Conservation (phyloP, 1,140 invertebrate genomes). For the Harlomillsia oculata region DNA sequence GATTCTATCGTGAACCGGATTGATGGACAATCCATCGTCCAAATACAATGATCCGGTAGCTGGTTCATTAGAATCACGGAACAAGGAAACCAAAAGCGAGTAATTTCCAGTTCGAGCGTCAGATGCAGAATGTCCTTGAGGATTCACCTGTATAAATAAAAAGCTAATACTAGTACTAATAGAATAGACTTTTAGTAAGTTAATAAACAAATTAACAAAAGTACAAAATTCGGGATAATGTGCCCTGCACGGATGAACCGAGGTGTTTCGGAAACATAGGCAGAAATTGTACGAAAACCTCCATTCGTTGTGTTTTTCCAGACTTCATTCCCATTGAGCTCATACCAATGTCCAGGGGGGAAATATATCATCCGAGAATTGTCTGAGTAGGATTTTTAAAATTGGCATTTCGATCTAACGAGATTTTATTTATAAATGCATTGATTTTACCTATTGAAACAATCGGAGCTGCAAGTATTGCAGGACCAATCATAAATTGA, state of each 20-base stretch:
- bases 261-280: constrained; percentile 1
- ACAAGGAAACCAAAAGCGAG: constrained; percentile 8
- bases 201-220: background rate
- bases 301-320: constrained; percentile 2
- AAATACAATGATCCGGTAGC: constrained; percentile 3
- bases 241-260: constrained; percentile 17
- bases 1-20: background rate
- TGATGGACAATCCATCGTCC: constrained; percentile 10
- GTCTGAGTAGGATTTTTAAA: too few relatives aligned
- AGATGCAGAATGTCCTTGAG: too few relatives aligned
- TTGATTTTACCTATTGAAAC: constrained; percentile 9
- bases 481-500: constrained; percentile 30
- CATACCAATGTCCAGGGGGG: constrained; percentile 23
- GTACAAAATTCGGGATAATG: constrained; percentile 20
- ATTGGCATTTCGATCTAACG: too few relatives aligned
- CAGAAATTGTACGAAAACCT: background rate
- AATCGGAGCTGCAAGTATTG: constrained; percentile 22
- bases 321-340: constrained; percentile 5
- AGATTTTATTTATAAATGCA: too few relatives aligned
- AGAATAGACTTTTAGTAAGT: too few relatives aligned
- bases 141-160: too few relatives aligned
- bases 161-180: too few relatives aligned
- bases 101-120: constrained; percentile 12
- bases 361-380: too few relatives aligned
- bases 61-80: background rate